These are phyloP conservation scores for Ciconia stormi DNA, from an alignment of 2,113 vertebrate genomes.

Conservation along the genomic window DNA sequence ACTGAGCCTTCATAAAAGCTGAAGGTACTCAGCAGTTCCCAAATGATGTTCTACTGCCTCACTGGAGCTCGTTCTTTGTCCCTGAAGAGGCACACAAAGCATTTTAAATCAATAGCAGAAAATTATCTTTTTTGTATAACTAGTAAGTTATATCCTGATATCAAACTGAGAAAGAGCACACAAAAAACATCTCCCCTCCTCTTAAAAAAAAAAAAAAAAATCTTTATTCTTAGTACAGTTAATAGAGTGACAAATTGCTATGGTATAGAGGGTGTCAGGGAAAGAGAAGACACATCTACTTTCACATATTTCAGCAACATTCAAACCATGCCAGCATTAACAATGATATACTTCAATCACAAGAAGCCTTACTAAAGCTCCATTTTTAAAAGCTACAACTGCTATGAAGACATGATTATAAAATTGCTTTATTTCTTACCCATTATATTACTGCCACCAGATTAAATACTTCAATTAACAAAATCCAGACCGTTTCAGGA, in stretches of 20 bases:
- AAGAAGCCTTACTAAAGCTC: background rate
- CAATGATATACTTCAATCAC: background rate
- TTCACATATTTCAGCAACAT: slow-evolving; percentile 13
- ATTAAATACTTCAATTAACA: background rate
- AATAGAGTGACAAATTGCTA: background rate
- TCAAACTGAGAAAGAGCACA: background rate
- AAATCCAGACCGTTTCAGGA: background rate
- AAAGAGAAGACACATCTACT: background rate
- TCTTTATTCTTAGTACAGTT: background rate
- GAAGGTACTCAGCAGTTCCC: background rate
- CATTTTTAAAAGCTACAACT: slow-evolving; percentile 11
- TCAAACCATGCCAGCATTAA: slow-evolving; percentile 18
- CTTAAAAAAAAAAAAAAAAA: background rate
- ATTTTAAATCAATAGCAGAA: background rate
- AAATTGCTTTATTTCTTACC: background rate
- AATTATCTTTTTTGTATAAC: background rate
- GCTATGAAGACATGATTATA: background rate
- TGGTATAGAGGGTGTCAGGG: background rate
- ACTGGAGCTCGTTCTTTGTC: background rate
- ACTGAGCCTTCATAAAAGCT: background rate
- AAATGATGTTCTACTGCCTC: background rate
- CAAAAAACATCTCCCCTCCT: background rate
- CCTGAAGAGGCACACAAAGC: background rate
- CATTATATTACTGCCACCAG: background rate
- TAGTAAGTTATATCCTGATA: background rate